These are phyloP conservation scores for Barbus barbus DNA, from an alignment of 2,113 vertebrate genomes.

Conservation along the genomic window DNA sequence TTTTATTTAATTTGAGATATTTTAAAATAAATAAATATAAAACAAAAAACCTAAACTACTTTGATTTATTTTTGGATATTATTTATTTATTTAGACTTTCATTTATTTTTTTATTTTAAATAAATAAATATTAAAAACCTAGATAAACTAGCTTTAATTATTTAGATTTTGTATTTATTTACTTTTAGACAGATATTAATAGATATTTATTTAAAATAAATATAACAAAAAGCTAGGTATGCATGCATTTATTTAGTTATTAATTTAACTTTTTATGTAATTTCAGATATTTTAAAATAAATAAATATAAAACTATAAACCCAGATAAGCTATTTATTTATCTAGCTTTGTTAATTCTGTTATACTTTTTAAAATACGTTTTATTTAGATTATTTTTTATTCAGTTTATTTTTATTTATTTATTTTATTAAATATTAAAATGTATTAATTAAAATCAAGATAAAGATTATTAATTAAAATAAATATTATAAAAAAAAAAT, in stretches of 20 bases:
- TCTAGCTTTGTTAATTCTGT: background rate
- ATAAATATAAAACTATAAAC: background rate
- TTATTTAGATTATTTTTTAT: no score
- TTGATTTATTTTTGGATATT: no score
- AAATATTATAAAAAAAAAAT: no score
- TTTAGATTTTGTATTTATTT: background rate
- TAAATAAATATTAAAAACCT: background rate
- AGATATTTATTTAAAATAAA: no score
- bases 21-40: background rate
- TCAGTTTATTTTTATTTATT: no score
- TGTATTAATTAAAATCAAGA: no score
- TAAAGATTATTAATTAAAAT: no score
- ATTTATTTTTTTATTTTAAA: background rate
- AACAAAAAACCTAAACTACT: no score
- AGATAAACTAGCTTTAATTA: background rate
- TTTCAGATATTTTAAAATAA: background rate
- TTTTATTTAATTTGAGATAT: background rate
- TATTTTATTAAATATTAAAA: no score
- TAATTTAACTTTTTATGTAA: background rate
- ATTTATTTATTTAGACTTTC: background rate
- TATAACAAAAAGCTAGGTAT: no score
- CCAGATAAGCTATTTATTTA: background rate
- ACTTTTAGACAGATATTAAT: background rate
- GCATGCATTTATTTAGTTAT: no score
- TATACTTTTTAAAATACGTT: background rate